A percentile compares a stretch with the other conserved stretches of the same genome.
Conservation (phyloP, 2,797 vertebrate genomes). For the Lutjanus argentimaculatus region DNA sequence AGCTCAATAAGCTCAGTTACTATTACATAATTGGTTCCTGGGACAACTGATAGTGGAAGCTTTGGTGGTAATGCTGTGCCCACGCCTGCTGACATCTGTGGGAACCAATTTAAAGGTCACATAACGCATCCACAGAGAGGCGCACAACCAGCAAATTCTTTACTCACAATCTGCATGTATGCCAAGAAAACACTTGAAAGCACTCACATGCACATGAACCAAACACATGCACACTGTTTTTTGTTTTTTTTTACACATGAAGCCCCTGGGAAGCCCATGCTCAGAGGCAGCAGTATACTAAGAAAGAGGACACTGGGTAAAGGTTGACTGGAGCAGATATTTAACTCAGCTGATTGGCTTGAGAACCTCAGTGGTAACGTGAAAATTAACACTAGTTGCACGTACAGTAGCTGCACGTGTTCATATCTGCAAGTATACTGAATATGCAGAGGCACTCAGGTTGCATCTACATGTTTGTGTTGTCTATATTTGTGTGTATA, state of each 20-base stretch:
- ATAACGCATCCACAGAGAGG: slow-evolving; percentile 4
- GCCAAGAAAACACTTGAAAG: slow-evolving; percentile 43
- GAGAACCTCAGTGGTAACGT: slow-evolving; percentile 4
- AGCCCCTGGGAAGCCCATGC: slow-evolving; percentile 24
- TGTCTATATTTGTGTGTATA: background rate
- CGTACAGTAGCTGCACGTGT: background rate
- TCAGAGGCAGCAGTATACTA: slow-evolving; percentile 14
- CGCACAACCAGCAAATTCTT: slow-evolving; percentile 11
- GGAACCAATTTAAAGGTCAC: slow-evolving; percentile 55
- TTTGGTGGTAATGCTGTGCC: slow-evolving; percentile 30
- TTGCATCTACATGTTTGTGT: slow-evolving; percentile 5
- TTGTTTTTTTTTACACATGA: slow-evolving; percentile 13
- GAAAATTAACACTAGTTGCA: slow-evolving; percentile 1
- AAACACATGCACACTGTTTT: slow-evolving; percentile 13
- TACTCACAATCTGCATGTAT: slow-evolving; percentile 3
- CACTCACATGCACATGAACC: slow-evolving; percentile 24
- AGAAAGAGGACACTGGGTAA: slow-evolving; percentile 32
- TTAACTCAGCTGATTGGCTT: slow-evolving; percentile 29
- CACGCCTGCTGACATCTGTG: slow-evolving; percentile 49
- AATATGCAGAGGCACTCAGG: background rate
- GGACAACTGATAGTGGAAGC: slow-evolving; percentile 38
- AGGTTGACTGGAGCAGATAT: slow-evolving; percentile 45
- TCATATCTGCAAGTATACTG: background rate
- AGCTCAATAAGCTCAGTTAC: slow-evolving; percentile 28
- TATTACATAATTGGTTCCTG: slow-evolving; percentile 63